These are phyloP conservation scores for Tiliqua scincoides DNA, from an alignment of 2,113 vertebrate species.

Conservation along the genomic window DNA sequence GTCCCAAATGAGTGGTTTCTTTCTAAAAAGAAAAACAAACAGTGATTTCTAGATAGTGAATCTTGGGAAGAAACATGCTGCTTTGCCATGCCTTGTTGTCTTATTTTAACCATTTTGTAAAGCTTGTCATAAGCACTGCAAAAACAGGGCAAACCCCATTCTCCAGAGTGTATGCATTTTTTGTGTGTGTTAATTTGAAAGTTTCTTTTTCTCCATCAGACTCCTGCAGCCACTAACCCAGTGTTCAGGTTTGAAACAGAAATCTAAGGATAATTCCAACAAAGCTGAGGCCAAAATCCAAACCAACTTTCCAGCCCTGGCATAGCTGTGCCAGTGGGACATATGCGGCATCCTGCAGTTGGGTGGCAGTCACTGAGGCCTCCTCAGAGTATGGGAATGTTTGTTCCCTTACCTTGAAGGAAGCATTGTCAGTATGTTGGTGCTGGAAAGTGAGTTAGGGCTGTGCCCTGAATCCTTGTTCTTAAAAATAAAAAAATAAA, in stretches of 20 bases:
- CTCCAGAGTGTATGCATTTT: neutral
- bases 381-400: too few relatives aligned
- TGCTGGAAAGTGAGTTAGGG: too few relatives aligned
- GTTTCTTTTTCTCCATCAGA: neutral
- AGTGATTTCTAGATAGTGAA: neutral
- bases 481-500: neutral
- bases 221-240: neutral
- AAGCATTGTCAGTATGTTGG: neutral
- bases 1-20: neutral
- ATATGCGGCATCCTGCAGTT: too few relatives aligned
- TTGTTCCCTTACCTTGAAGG: too few relatives aligned
- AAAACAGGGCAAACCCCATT: neutral
- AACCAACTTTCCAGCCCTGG: too few relatives aligned
- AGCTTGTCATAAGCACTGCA: neutral
- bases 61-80: neutral
- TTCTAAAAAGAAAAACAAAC: neutral
- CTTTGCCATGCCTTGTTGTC: neutral
- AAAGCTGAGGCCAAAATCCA: neutral
- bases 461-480: neutral
- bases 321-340: too few relatives aligned
- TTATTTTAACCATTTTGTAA: neutral
- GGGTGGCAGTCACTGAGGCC: too few relatives aligned
- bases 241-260: neutral
- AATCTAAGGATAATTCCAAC: neutral
- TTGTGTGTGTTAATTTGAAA: neutral